These are phyloP conservation scores for Lasiommata megera DNA, from an alignment of 2,888 invertebrate genomes.

Conservation along the genomic window DNA sequence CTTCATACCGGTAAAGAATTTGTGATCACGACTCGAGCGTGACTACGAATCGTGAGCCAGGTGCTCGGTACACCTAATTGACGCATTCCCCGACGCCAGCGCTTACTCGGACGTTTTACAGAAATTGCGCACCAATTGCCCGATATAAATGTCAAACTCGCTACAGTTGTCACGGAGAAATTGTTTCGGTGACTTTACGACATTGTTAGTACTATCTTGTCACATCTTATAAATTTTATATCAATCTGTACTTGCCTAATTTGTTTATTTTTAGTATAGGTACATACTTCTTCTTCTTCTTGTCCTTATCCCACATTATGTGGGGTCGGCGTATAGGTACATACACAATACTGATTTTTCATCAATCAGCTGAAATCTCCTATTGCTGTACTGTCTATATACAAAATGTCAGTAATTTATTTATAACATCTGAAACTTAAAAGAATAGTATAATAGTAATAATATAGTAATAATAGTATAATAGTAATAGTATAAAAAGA, in stretches of 20 bases:
- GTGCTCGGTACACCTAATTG: conserved; percentile 73
- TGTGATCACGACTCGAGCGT: conserved; percentile 61
- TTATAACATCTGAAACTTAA: too few species aligned
- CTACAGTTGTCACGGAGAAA: conserved; percentile 36
- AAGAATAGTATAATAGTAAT: too few species aligned
- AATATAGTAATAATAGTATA: too few species aligned
- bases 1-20: conserved; percentile 49
- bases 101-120: conserved; percentile 59
- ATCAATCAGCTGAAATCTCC: too few species aligned
- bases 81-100: conserved; percentile 68
- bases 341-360: too few species aligned
- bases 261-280: too few species aligned
- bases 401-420: too few species aligned
- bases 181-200: not conserved
- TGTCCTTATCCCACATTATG: too few species aligned
- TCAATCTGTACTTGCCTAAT: not conserved
- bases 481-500: too few species aligned
- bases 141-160: conserved; percentile 47
- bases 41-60: conserved; percentile 71
- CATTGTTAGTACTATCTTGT: not conserved
- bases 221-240: not conserved
- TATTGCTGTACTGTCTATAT: too few species aligned
- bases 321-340: too few species aligned
- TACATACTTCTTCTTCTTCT: too few species aligned
- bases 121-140: conserved; percentile 48